Evolutionary conservation across 2,113 vertebrate genomes (phyloP).

Genomic region (Ammospiza nelsoni): DNA sequence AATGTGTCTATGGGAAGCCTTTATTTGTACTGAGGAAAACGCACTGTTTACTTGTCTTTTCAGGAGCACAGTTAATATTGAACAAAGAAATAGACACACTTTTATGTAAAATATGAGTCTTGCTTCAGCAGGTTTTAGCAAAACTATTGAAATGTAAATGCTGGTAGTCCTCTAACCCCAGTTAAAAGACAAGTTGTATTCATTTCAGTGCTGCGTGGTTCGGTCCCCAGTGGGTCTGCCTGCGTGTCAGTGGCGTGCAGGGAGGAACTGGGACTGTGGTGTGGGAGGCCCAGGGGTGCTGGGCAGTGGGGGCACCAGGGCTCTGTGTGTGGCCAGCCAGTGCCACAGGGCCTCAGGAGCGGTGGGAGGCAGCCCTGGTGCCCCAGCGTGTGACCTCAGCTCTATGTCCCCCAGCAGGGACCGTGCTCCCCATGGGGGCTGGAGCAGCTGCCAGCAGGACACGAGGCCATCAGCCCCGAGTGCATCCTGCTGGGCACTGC

Average conservation of each 20-base stretch:
- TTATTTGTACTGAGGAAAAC: constrained; percentile 51
- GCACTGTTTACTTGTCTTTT: constrained; percentile 21
- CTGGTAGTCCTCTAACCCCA: not conserved
- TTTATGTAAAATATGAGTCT: constrained; percentile 5
- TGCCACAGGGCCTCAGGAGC: not conserved
- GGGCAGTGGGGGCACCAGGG: not conserved
- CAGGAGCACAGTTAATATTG: not conserved
- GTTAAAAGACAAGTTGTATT: not conserved
- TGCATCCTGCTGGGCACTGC: rapidly evolving
- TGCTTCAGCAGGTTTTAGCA: not conserved
- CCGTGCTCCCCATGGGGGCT: rapidly evolving
- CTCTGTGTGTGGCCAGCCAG: not conserved
- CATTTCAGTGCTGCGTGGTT: not conserved
- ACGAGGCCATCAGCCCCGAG: rapidly evolving
- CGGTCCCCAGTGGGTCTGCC: not conserved
- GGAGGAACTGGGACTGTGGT: not conserved
- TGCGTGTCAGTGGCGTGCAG: rapidly evolving
- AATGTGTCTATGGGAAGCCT: not conserved
- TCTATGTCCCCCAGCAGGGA: not conserved
- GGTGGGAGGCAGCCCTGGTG: not conserved
- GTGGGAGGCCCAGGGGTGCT: not conserved
- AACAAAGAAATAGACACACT: constrained; percentile 43
- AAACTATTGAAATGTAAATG: not conserved
- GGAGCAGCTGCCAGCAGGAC: not conserved
- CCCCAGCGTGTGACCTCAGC: rapidly evolving